phyloP scores from a whole-genome alignment of 2,113 vertebrate species.

The Forbesichthys papilliferus region DNA sequence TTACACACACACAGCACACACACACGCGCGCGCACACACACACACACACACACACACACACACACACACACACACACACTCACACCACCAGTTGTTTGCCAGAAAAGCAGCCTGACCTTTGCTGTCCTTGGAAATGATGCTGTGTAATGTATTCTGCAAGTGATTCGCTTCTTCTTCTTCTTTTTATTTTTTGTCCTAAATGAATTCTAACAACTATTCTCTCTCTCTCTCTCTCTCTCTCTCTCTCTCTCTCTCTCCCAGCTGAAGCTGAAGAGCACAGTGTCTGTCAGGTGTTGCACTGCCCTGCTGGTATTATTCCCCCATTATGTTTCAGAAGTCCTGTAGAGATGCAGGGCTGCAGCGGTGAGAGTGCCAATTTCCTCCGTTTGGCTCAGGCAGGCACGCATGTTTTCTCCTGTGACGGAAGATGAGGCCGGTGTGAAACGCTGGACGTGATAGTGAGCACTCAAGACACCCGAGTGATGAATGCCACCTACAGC shows the following conservation, averaged over 20 bases:
- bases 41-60: neutral
- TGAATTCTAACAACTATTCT: constrained; percentile 74
- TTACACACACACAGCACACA: neutral
- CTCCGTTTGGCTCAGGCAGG: constrained; percentile 33
- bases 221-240: constrained; percentile 18
- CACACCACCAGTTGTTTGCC: constrained; percentile 35
- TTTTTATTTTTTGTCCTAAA: constrained; percentile 52
- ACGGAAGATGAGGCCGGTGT: constrained; percentile 51
- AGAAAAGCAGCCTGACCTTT: constrained; percentile 67
- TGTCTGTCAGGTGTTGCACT: constrained; percentile 37
- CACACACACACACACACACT: neutral
- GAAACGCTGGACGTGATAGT: constrained; percentile 32
- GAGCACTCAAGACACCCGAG: neutral
- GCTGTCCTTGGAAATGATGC: constrained; percentile 61
- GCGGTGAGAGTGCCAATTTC: constrained; percentile 65
- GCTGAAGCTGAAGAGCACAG: constrained; percentile 7
- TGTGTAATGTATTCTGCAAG: constrained; percentile 68
- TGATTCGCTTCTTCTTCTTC: constrained; percentile 55
- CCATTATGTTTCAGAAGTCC: constrained; percentile 70
- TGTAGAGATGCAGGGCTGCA: constrained; percentile 61
- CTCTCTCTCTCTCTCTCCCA: neutral
- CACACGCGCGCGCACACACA: neutral
- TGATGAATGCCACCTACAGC: constrained; percentile 19
- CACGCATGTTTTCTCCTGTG: constrained; percentile 11
- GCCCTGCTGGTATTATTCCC: constrained; percentile 60